Base-by-base conservation (phyloP, 2,113 vertebrate species). In the Albula glossodonta region DNA sequence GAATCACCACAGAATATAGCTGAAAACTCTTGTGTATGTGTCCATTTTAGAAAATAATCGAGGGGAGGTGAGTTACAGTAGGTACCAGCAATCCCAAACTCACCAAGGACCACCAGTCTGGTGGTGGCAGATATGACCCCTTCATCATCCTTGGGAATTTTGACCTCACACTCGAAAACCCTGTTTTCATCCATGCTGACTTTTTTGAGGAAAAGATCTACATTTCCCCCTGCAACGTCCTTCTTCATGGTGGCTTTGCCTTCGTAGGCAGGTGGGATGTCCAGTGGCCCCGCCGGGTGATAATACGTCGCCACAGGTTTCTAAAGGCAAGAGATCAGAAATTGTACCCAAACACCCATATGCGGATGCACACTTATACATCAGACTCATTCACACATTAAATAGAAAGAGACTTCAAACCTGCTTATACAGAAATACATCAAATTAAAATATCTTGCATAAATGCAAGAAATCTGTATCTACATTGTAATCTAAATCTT, bases 71-170 rank as follows among this genome's bases (percentile, higher is more conserved):
- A 41, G 31, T 41, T 41, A 41, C 31, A 41, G 31, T 41, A 41
- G 31, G 31, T 41, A 41, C 31, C 31, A 41, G 31, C 31, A 41
- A 41, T 41, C 31, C 31, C 70, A 9, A 4, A 70, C 60, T 74
- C 92, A 95, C 95, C 94, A 25, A 94, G 86, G 50, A 96, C 95
- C 56, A 93, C 74, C 85, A 96, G 57, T 0, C 1, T 50, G 3
- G 89, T 0, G 0, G 1, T 85, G 85, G 25, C 92, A 0, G 51
- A 0, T 0, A 0, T 11, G 0, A 4, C 82, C 2, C 93, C 94
- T 3, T 49, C 2, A 0, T 53, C 25, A 0, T 95, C 94, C 0
- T 0, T 0, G 0, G 80, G 81, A n/a, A 91, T 90, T 31, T n/a
- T 13, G 17, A 93, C 41, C 0, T 49, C 86, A 57, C 94, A 95